These are phyloP conservation scores for Danaus melanippus DNA, from an alignment of 1,140 invertebrate genomes.

Conservation along the genomic window DNA sequence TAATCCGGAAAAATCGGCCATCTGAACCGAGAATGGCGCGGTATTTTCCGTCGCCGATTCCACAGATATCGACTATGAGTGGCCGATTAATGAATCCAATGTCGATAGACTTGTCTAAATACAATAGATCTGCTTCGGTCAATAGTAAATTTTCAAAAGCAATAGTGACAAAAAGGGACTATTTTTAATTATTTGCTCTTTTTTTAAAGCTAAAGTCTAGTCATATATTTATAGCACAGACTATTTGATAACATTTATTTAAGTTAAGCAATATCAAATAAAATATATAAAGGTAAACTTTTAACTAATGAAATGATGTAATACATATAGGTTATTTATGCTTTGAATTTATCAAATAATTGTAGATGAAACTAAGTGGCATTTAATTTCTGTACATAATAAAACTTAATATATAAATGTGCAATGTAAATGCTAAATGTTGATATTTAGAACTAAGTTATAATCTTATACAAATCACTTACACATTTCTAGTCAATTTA, in stretches of 20 bases:
- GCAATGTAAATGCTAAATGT: conserved; percentile 13
- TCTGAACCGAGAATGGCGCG: conserved; percentile 69
- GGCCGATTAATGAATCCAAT: conserved; percentile 45
- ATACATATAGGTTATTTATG: conserved; percentile 1
- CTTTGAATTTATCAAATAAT: background rate
- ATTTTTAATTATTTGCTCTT: conserved; percentile 2
- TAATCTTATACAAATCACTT: too few species aligned
- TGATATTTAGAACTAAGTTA: too few species aligned
- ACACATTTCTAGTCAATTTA: too few species aligned
- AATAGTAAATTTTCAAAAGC: background rate
- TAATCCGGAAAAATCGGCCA: conserved; percentile 64
- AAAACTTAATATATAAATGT: conserved; percentile 6
- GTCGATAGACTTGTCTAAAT: conserved; percentile 59
- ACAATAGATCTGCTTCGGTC: background rate
- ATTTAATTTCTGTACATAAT: conserved; percentile 14
- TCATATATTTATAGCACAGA: background rate
- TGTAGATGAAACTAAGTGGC: background rate
- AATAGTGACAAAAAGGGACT: background rate
- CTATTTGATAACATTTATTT: background rate
- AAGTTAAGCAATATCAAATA: background rate
- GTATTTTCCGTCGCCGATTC: conserved; percentile 68
- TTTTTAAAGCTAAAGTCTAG: background rate
- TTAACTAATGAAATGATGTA: conserved; percentile 1
- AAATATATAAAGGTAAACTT: conserved; percentile 1
- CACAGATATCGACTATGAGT: conserved; percentile 58